A percentile compares a stretch with the other conserved stretches of the same genome.
Evolutionary conservation across 2,888 invertebrate species (phyloP).

Genomic region (Eupithecia inturbata): DNA sequence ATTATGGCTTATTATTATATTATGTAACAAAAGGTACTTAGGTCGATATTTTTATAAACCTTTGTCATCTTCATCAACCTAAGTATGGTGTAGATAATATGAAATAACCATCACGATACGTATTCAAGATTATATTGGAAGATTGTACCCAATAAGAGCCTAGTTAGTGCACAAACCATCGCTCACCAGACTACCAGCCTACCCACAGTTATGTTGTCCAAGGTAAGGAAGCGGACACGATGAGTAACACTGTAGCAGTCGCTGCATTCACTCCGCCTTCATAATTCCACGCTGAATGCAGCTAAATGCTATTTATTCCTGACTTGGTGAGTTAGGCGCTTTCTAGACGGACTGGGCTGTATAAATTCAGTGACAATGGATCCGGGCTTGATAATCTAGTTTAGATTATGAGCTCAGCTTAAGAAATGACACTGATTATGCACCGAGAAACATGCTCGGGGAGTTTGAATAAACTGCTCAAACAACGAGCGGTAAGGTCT

Average conservation of each 20-base stretch:
- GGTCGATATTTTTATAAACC: not conserved
- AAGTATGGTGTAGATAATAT: not conserved
- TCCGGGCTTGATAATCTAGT: slow-evolving; percentile 19
- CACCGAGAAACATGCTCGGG: not conserved
- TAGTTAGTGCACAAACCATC: not conserved
- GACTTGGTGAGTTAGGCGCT: slow-evolving; percentile 38
- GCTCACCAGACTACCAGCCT: not conserved
- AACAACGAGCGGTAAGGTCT: not conserved
- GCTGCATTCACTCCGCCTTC: slow-evolving; percentile 25
- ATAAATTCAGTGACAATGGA: slow-evolving; percentile 36
- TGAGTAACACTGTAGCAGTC: slow-evolving; percentile 33
- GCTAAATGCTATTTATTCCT: slow-evolving; percentile 40
- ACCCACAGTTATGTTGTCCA: slow-evolving; percentile 2
- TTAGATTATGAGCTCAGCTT: slow-evolving; percentile 23
- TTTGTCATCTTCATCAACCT: not conserved
- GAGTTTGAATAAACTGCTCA: not conserved
- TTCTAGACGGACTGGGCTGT: slow-evolving; percentile 28
- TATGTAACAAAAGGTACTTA: too few species aligned
- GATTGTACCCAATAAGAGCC: not conserved
- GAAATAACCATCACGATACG: not conserved
- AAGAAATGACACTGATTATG: slow-evolving; percentile 16
- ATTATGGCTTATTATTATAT: too few species aligned
- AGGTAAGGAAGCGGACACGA: slow-evolving; percentile 37
- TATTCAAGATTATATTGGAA: not conserved
- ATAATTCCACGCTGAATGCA: slow-evolving; percentile 38